These are phyloP conservation scores for Epistrophella euchroma DNA, from an alignment of 2,888 invertebrate species.

Conservation along the genomic window DNA sequence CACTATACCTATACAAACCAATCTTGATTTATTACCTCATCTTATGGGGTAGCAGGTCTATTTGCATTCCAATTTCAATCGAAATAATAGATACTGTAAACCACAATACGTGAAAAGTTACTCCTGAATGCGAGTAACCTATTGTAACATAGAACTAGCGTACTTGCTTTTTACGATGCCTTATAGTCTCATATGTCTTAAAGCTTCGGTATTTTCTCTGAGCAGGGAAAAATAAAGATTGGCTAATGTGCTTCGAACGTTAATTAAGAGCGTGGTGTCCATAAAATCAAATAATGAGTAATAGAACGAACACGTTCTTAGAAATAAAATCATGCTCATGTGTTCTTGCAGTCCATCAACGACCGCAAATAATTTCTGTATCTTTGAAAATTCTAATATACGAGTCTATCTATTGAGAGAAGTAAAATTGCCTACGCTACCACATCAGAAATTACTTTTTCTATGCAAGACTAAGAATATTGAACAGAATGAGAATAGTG, in stretches of 20 bases:
- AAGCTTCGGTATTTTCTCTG: background rate
- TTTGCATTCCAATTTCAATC: conserved; percentile 71
- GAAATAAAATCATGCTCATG: conserved; percentile 21
- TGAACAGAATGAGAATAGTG: conserved; percentile 1
- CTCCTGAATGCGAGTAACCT: background rate
- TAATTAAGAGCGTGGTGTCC: conserved; percentile 66
- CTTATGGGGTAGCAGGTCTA: conserved; percentile 67
- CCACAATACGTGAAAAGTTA: conserved; percentile 40
- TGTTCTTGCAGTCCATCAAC: conserved; percentile 16
- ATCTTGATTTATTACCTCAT: conserved; percentile 70
- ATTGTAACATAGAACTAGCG: conserved; percentile 9
- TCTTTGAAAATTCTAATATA: background rate
- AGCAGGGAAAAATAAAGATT: conserved; percentile 5
- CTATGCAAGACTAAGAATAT: background rate
- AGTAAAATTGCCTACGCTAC: background rate
- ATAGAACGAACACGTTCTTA: conserved; percentile 55
- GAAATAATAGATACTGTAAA: conserved; percentile 18
- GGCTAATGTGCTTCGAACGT: conserved; percentile 46
- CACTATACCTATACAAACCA: conserved; percentile 19
- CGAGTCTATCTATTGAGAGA: background rate
- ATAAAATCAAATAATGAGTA: conserved; percentile 74
- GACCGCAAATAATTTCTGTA: conserved; percentile 8
- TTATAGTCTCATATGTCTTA: conserved; percentile 62
- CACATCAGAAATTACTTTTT: conserved; percentile 4
- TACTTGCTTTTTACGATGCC: conserved; percentile 65